Percentiles rank a stretch among this genome's conserved stretches.
These are phyloP conservation scores for Podiceps cristatus DNA, from an alignment of 2,113 vertebrate genomes.

Conservation along the genomic window DNA sequence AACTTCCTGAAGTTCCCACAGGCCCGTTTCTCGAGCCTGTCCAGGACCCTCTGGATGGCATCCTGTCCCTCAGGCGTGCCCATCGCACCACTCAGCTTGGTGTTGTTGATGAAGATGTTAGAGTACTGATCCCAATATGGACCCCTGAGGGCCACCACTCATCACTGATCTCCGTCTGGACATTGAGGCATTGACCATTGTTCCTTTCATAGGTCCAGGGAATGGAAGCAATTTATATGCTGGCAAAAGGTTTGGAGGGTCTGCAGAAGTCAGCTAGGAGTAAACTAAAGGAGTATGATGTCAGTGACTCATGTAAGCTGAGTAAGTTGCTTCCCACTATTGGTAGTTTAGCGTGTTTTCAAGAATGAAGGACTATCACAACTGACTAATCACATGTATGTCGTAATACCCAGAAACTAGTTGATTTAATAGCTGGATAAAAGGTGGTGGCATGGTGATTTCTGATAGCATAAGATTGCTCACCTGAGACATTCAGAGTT, in stretches of 20 bases:
- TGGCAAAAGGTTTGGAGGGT: neutral
- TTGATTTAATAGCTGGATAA: neutral
- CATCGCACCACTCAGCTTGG: too few species aligned
- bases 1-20: too few species aligned
- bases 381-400: neutral
- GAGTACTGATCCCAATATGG: too few species aligned
- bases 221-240: neutral
- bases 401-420: neutral
- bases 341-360: neutral
- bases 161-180: too few species aligned
- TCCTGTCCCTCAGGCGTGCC: too few species aligned
- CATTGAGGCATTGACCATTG: too few species aligned
- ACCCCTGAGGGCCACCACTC: too few species aligned
- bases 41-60: too few species aligned
- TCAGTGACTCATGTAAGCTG: neutral
- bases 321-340: neutral
- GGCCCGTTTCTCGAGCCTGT: too few species aligned
- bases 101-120: too few species aligned
- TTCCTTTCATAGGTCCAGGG: neutral
- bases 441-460: neutral
- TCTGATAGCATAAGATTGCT: neutral
- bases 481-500: neutral
- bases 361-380: neutral
- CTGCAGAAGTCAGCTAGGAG: neutral
- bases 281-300: neutral